phyloP scores from a whole-genome alignment of 2,113 vertebrate species.

The Heptranchias perlo region DNA sequence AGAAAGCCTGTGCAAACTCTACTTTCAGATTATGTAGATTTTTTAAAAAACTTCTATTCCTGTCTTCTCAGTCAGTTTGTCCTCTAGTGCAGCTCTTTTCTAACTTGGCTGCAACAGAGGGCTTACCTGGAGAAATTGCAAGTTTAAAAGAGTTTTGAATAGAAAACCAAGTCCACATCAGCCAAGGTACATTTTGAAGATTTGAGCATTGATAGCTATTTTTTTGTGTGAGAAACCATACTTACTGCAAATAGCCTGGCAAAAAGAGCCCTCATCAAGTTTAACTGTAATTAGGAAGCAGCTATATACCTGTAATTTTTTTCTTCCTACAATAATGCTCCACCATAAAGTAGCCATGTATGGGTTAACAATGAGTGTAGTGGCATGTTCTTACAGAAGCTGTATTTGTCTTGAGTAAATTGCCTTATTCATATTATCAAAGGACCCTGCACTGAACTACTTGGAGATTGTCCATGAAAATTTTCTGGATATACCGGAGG shows the following conservation, averaged over 20 bases:
- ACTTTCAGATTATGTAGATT: not conserved
- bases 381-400: not conserved
- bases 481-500: conserved; percentile 27
- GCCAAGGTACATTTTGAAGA: not conserved
- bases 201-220: not conserved
- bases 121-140: not conserved
- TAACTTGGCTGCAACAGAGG: not conserved
- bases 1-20: not conserved
- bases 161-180: not conserved
- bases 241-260: not conserved
- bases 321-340: not conserved
- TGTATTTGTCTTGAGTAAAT: conserved; percentile 32
- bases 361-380: not conserved
- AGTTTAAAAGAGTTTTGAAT: not conserved
- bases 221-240: not conserved
- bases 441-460: conserved; percentile 31
- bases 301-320: not conserved
- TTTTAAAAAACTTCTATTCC: not conserved
- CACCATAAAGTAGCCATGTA: not conserved
- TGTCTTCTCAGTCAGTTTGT: not conserved
- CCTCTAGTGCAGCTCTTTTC: not conserved
- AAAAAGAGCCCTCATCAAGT: not conserved
- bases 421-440: conserved; percentile 34
- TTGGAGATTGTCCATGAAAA: conserved; percentile 35
- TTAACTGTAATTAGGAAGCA: not conserved